Evolutionary conservation across 1,140 invertebrate species (phyloP), one percentile per base, ranked within the genome.

Genomic region (Epicauta chinensis): DNA sequence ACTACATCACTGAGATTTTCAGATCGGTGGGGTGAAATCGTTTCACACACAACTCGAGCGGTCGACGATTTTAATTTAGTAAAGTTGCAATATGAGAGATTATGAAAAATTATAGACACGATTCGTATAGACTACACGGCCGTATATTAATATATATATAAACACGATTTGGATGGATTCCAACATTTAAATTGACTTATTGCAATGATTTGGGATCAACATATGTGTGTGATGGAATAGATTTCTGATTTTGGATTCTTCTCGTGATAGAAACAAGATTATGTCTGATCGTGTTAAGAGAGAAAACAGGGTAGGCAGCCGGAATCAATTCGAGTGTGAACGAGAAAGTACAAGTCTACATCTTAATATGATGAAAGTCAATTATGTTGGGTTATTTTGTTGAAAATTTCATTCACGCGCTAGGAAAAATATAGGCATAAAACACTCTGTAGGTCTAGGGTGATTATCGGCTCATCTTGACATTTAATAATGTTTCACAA

Each of bases 31-130:
- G 23, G 4, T 5, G 23, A 23, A 17, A 49, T 34, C 23, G 38
- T 38, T 47, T 34, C 37, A 47, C 45, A 17, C 15, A 38, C 23
- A 37, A 17, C 31, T 35, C 45, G 30, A 38, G 38, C 34, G 7
- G 23, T 47, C 4, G 45, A 16, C 45, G 34, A 47, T 37, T 38
- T 36, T 47, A 47, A 47, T 47, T 47, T 47, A 38, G 16, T 38
- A 36, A 31, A 16, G 43, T 35, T 46, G 32, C 16, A 32, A 32
- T 10, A 16, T 36, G 37, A 41, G 29, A 46, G 37, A 31, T 34
- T 38, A 23, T 23, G 16, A n/a, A 16, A 37, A 31, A 47, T 37
- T 47, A 38, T 37, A 23, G 45, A 47, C 36, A 38, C 29, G 23
- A 38, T 36, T 47, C 38, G 38, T 47, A 13, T 15, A 30, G 12